phyloP scores from a whole-genome alignment of 1,140 invertebrate species.

The Leptonema lineaticorne region DNA sequence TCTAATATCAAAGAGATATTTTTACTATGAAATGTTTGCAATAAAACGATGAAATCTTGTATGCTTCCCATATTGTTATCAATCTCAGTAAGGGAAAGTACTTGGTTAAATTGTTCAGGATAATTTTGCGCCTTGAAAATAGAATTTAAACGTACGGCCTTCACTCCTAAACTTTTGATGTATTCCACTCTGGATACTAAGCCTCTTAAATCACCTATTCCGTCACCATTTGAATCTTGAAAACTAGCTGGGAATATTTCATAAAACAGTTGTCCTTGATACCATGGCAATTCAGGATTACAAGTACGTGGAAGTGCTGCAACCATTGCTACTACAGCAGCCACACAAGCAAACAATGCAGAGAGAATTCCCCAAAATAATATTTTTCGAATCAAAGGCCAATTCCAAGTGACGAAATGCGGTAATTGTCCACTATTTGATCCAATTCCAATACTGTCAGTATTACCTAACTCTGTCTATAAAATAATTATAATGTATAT shows the following conservation, averaged over 20 bases:
- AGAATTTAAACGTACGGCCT: conserved; percentile 70
- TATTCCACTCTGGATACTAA: conserved; percentile 68
- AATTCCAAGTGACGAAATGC: conserved; percentile 77
- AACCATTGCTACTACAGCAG: conserved; percentile 69
- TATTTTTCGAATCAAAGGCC: conserved; percentile 71
- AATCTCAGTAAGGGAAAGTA: conserved; percentile 63
- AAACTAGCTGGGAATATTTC: conserved; percentile 83
- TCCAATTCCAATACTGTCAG: conserved; percentile 46
- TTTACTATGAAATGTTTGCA: conserved; percentile 59
- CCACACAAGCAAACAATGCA: conserved; percentile 66
- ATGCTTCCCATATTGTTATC: conserved; percentile 64
- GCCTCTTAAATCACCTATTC: conserved; percentile 72
- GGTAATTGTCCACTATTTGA: conserved; percentile 51
- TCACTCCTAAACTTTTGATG: conserved; percentile 64
- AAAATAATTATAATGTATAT: conserved; percentile 29
- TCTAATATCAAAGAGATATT: conserved; percentile 76
- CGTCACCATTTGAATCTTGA: conserved; percentile 73
- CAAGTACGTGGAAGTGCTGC: conserved; percentile 69
- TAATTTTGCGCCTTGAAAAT: conserved; percentile 71
- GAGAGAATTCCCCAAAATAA: conserved; percentile 72
- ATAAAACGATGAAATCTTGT: conserved; percentile 65
- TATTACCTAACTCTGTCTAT: conserved; percentile 51
- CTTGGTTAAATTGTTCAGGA: conserved; percentile 67
- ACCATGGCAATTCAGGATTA: conserved; percentile 71
- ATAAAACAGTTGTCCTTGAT: conserved; percentile 78